Evolutionary conservation across 64 coral and sea anemone species (phyloP), one percentile per base, ranked within the genome.

Genomic region (Dendronephthya gigantea): DNA sequence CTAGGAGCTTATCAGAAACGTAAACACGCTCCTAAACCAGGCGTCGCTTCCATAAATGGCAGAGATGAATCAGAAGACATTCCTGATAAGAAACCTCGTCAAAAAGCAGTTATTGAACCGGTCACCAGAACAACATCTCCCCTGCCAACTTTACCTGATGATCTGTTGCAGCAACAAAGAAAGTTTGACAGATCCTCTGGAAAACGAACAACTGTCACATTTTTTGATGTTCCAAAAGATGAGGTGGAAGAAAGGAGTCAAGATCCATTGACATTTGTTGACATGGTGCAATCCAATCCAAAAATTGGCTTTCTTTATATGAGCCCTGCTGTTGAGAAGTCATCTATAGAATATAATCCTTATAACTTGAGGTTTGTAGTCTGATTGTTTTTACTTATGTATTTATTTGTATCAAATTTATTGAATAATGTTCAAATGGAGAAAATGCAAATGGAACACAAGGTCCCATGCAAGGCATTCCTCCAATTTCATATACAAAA

Each of bases 361-460:
- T 98, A 98, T 69, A 98, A 98, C 83, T 81, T 98, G 34, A 98
- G 91, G 95, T 98, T 65, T 91, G 94, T 96, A 8, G n/a, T n/a
- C n/a, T n/a, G n/a, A n/a, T n/a, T n/a, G n/a, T n/a, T n/a, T n/a
- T n/a, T n/a, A n/a, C n/a, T n/a, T n/a, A n/a, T n/a, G n/a, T n/a
- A n/a, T n/a, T n/a, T n/a, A n/a, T n/a, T n/a, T n/a, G n/a, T n/a
- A n/a, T n/a, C n/a, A n/a, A n/a, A n/a, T n/a, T n/a, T n/a, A n/a
- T n/a, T n/a, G n/a, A n/a, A n/a, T n/a, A n/a, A n/a, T n/a, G n/a
- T n/a, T n/a, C n/a, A n/a, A n/a, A n/a, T n/a, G n/a, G n/a, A n/a
- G n/a, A n/a, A n/a, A n/a, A n/a, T n/a, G n/a, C n/a, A n/a, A n/a
- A n/a, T n/a, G n/a, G n/a, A n/a, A n/a, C n/a, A n/a, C n/a, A n/a